Evolutionary conservation across 2,888 invertebrate species (phyloP).

Genomic region (Galeopsomyia nigrocyanea): DNA sequence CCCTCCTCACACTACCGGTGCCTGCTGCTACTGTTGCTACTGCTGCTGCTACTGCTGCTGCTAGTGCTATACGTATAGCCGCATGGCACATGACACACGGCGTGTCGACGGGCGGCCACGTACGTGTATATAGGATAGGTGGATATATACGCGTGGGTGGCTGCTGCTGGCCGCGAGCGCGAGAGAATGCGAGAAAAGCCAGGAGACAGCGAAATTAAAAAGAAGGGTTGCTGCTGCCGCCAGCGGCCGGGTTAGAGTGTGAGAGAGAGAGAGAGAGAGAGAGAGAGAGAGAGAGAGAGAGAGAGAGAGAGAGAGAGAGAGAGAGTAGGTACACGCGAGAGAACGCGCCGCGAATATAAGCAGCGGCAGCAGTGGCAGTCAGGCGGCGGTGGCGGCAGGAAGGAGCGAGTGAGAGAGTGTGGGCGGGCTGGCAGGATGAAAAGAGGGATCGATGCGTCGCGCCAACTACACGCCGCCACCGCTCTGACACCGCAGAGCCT

Average conservation of each 20-base stretch:
- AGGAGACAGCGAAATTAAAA: slow-evolving; percentile 22
- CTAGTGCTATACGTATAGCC: slow-evolving; percentile 3
- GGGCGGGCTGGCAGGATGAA: slow-evolving; percentile 51
- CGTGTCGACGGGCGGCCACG: slow-evolving; percentile 36
- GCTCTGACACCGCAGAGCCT: slow-evolving; percentile 57
- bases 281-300: background rate
- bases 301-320: background rate
- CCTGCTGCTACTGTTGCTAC: background rate
- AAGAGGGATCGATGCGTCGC: slow-evolving; percentile 66
- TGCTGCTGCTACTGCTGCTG: slow-evolving; percentile 1
- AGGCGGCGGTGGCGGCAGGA: background rate
- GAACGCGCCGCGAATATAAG: slow-evolving; percentile 38
- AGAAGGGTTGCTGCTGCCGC: slow-evolving; percentile 12
- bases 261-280: background rate
- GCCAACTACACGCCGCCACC: slow-evolving; percentile 56
- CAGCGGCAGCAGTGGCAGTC: slow-evolving; percentile 7
- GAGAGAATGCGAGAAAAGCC: slow-evolving; percentile 8
- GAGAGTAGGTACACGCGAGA: background rate
- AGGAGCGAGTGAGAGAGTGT: slow-evolving; percentile 17
- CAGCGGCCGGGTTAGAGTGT: background rate
- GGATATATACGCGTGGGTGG: slow-evolving; percentile 21
- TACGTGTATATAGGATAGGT: background rate
- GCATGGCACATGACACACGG: no score
- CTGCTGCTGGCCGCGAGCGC: slow-evolving; percentile 8
- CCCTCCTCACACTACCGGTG: no score